phyloP scores from a whole-genome alignment of 1,140 invertebrate species.

The Euborellia annulipes region DNA sequence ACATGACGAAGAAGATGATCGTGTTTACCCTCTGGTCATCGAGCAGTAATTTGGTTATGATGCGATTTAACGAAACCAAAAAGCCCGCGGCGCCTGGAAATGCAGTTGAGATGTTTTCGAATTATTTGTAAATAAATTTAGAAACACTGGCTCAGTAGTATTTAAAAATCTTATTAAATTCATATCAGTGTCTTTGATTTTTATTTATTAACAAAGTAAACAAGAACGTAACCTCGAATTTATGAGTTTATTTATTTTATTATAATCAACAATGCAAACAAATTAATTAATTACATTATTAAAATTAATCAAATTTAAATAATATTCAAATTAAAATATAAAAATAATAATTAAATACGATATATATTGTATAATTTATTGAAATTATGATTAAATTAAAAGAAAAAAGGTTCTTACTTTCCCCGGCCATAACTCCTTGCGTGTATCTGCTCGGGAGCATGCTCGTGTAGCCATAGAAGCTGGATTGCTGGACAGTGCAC shows the following conservation, averaged over 20 bases:
- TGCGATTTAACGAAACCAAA: conserved; percentile 65
- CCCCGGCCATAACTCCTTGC: conserved; percentile 84
- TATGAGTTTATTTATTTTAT: too few relatives aligned
- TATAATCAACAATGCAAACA: too few relatives aligned
- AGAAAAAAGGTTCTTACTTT: conserved; percentile 71
- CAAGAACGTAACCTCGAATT: too few relatives aligned
- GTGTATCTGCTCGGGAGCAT: conserved; percentile 79
- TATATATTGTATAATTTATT: too few relatives aligned
- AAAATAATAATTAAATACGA: too few relatives aligned
- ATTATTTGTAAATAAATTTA: background rate
- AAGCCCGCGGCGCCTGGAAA: conserved; percentile 64
- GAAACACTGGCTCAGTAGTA: background rate
- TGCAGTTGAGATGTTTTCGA: too few relatives aligned
- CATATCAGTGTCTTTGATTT: too few relatives aligned
- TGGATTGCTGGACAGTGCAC: conserved; percentile 84
- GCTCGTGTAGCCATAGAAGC: conserved; percentile 85
- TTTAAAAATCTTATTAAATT: background rate
- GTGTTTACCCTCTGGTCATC: conserved; percentile 61
- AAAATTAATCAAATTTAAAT: too few relatives aligned
- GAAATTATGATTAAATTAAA: too few relatives aligned
- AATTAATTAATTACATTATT: too few relatives aligned
- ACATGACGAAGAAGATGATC: conserved; percentile 67
- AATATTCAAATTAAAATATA: too few relatives aligned
- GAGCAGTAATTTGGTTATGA: conserved; percentile 61
- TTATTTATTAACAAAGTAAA: too few relatives aligned